phyloP scores from a whole-genome alignment of 2,797 vertebrate genomes.

The Atherinosoma microstoma region DNA sequence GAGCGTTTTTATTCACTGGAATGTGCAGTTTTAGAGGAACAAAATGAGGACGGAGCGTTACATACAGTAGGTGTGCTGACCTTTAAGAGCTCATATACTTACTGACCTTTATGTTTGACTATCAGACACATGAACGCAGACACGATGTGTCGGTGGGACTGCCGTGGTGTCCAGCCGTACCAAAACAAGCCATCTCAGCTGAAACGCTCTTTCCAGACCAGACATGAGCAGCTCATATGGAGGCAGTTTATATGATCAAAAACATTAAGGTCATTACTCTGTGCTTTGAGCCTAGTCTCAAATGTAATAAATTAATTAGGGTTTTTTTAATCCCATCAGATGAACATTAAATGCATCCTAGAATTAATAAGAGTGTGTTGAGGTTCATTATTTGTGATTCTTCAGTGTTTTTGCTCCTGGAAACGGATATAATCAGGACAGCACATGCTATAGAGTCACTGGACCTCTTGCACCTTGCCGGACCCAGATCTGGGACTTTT shows the following conservation, averaged over 20 bases:
- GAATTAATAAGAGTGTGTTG: neutral
- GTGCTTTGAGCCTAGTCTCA: neutral
- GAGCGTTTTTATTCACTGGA: slow-evolving; percentile 45
- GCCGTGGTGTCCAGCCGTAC: neutral
- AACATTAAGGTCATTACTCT: neutral
- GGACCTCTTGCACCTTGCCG: no score
- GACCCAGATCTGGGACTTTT: no score
- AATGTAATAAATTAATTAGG: neutral
- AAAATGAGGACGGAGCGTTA: slow-evolving; percentile 30
- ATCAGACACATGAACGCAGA: slow-evolving; percentile 1
- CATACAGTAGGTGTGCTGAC: slow-evolving; percentile 14
- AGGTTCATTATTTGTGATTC: neutral
- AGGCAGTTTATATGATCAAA: neutral
- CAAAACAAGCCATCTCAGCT: neutral
- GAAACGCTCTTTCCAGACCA: neutral
- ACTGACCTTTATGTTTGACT: slow-evolving; percentile 32
- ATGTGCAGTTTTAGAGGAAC: slow-evolving; percentile 11
- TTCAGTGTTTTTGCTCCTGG: neutral
- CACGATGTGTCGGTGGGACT: neutral
- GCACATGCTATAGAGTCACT: neutral
- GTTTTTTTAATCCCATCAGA: neutral
- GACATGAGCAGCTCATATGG: no score
- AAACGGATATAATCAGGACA: neutral
- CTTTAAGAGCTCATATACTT: slow-evolving; percentile 20
- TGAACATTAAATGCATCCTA: neutral